Conservation (phyloP, 92 coral and sea anemone genomes). For the Galaxea fascicularis region DNA sequence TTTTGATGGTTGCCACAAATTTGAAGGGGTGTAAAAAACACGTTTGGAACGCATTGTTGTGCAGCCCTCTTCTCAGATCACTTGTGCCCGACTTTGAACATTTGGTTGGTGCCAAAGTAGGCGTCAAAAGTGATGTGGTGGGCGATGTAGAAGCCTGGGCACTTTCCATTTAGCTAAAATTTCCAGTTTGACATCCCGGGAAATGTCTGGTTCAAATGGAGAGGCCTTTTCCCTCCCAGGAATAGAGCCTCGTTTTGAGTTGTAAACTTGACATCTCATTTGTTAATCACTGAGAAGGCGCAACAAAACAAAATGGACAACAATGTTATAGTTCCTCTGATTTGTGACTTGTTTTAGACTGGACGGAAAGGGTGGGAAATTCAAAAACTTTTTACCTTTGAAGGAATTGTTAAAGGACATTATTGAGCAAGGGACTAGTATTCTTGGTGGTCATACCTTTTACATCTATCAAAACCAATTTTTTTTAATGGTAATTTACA, state of each 20-base stretch:
- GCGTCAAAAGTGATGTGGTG: too few species aligned
- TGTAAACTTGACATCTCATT: conserved; percentile 3
- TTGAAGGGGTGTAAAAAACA: too few species aligned
- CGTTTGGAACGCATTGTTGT: too few species aligned
- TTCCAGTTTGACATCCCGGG: conserved; percentile 6
- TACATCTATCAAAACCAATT: conserved; percentile 21
- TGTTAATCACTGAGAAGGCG: conserved; percentile 7
- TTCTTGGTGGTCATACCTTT: conserved; percentile 14
- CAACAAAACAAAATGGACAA: conserved; percentile 21
- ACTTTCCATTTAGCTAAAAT: too few species aligned
- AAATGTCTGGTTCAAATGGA: conserved; percentile 21
- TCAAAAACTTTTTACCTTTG: conserved; percentile 8
- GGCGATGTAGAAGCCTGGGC: too few species aligned
- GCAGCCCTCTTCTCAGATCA: too few species aligned
- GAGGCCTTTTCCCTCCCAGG: conserved; percentile 23
- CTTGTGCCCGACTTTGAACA: too few species aligned
- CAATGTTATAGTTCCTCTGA: conserved; percentile 9
- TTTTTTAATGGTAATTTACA: conserved; percentile 10
- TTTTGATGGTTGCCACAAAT: too few species aligned
- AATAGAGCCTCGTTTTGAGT: conserved; percentile 26
- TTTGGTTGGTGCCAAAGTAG: too few species aligned
- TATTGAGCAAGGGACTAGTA: conserved; percentile 13
- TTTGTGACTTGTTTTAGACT: too few species aligned
- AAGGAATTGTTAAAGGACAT: conserved; percentile 14
- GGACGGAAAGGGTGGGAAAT: conserved; percentile 12